These are phyloP conservation scores for Nestor notabilis DNA, from an alignment of 2,113 vertebrate species.

Conservation along the genomic window DNA sequence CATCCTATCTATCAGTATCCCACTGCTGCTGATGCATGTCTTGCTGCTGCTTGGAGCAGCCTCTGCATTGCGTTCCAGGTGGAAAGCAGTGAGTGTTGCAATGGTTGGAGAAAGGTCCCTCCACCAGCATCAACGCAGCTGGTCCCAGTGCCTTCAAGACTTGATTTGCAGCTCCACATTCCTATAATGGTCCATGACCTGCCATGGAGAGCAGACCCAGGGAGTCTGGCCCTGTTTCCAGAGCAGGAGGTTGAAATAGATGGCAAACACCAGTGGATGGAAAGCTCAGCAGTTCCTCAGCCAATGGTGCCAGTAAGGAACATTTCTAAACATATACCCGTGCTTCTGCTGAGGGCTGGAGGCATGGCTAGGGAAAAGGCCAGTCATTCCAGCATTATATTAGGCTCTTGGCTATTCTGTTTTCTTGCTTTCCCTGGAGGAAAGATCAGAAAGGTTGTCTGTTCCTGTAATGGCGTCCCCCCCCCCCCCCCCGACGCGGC, in stretches of 20 bases:
- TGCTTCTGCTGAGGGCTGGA: background rate
- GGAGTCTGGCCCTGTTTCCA: background rate
- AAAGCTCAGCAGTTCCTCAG: background rate
- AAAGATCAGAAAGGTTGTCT: background rate
- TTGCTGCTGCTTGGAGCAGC: background rate
- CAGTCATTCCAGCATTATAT: background rate
- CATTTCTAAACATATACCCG: background rate
- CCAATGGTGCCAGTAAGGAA: background rate
- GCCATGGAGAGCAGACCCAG: background rate
- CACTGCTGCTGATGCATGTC: accelerated
- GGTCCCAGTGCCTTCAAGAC: too few relatives aligned
- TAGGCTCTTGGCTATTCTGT: background rate
- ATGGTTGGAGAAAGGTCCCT: background rate
- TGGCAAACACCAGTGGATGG: background rate
- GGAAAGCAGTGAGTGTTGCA: background rate
- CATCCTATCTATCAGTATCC: accelerated
- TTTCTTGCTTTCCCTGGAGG: background rate
- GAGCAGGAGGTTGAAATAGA: background rate
- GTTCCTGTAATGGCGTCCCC: background rate
- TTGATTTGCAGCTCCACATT: background rate
- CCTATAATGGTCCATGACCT: background rate
- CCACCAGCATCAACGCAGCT: background rate
- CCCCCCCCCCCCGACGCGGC: background rate
- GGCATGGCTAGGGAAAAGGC: background rate
- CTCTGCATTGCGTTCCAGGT: accelerated